Evolutionary conservation across 92 coral and sea anemone species (phyloP).

Genomic region (Zoanthus solanderi): DNA sequence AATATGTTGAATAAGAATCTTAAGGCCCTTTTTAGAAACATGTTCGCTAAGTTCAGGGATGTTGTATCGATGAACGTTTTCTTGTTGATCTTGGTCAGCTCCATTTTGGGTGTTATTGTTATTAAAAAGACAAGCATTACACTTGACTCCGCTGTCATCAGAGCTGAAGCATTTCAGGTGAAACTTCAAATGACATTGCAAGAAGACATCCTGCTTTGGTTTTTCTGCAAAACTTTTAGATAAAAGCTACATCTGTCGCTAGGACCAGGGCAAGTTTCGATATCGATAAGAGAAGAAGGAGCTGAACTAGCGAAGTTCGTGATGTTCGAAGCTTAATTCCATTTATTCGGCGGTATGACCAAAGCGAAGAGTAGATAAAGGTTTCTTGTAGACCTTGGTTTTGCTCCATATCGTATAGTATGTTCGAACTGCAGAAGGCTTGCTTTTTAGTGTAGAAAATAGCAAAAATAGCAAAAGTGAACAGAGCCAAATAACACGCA

Average conservation of each 20-base stretch:
- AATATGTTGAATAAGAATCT: constrained; percentile 62
- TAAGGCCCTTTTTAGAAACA: constrained; percentile 54
- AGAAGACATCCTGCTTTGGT: constrained; percentile 60
- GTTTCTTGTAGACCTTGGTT: constrained; percentile 24
- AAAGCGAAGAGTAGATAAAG: constrained; percentile 63
- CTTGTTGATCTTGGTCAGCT: constrained; percentile 51
- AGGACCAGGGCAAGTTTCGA: constrained; percentile 44
- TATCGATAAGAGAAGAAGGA: constrained; percentile 51
- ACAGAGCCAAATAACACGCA: constrained; percentile 55
- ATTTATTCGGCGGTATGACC: constrained; percentile 58
- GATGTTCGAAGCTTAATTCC: constrained; percentile 57
- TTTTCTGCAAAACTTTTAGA: constrained; percentile 52
- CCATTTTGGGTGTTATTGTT: constrained; percentile 62
- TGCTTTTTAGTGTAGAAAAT: constrained; percentile 49
- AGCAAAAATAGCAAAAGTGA: constrained; percentile 45
- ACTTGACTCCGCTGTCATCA: constrained; percentile 47
- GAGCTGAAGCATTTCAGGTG: constrained; percentile 60
- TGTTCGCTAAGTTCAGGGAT: constrained; percentile 59
- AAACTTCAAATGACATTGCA: constrained; percentile 54
- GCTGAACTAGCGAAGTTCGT: constrained; percentile 52
- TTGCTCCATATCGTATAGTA: too few species aligned
- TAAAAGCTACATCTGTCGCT: constrained; percentile 53
- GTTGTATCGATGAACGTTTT: constrained; percentile 40
- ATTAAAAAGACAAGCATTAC: constrained; percentile 52
- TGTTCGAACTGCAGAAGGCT: too few species aligned